Evolutionary conservation across 2,888 invertebrate species (phyloP).

Genomic region (Eupithecia exiguata): DNA sequence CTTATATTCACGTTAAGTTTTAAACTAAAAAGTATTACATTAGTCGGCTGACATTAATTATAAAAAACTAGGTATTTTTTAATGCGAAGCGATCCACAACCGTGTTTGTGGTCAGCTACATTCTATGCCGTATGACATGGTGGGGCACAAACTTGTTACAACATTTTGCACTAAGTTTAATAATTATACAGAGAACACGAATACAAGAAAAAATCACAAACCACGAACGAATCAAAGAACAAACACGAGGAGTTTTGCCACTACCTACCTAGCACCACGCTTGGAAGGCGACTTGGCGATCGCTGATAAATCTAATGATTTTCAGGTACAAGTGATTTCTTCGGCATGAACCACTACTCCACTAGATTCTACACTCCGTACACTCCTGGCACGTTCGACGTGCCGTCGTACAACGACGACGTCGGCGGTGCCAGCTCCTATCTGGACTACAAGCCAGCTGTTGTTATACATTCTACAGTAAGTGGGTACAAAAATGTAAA

Average conservation of each 20-base stretch:
- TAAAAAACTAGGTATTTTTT: background rate
- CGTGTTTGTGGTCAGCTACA: no score
- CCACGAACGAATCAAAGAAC: no score
- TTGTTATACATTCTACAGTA: slow-evolving; percentile 29
- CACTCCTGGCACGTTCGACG: slow-evolving; percentile 49
- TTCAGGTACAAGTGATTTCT: slow-evolving; percentile 70
- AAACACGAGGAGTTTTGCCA: no score
- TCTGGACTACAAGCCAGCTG: slow-evolving; percentile 56
- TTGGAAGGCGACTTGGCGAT: background rate
- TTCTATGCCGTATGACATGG: no score
- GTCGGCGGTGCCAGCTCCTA: slow-evolving; percentile 56
- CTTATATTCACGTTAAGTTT: no score
- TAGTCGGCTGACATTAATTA: background rate
- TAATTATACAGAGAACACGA: no score
- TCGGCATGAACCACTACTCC: slow-evolving; percentile 70
- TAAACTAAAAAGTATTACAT: no score
- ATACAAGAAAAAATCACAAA: no score
- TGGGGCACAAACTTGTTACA: no score
- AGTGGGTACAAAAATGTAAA: no score
- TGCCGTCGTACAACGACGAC: slow-evolving; percentile 68
- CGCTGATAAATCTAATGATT: background rate
- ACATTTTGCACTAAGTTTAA: no score
- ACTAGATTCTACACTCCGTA: slow-evolving; percentile 60
- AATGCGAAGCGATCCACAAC: background rate
- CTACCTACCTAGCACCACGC: background rate